Conservation (phyloP, 2,797 vertebrate species). For the Pygocentrus nattereri region DNA sequence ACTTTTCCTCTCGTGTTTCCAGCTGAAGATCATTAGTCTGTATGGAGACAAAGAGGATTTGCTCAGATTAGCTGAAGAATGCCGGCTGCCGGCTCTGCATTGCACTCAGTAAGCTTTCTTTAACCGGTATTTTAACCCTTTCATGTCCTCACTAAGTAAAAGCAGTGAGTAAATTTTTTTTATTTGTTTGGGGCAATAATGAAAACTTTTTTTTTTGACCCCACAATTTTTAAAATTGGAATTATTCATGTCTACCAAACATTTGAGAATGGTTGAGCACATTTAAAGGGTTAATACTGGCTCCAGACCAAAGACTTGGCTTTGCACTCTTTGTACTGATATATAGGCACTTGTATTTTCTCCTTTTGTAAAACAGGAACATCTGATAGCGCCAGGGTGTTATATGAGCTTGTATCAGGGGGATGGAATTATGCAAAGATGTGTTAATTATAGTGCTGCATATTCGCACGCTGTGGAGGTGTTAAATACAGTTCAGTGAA, state of each 20-base stretch:
- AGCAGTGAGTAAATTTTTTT: too few species aligned
- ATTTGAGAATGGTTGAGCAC: too few species aligned
- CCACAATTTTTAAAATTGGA: too few species aligned
- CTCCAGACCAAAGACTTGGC: neutral
- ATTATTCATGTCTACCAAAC: too few species aligned
- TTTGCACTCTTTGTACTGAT: neutral
- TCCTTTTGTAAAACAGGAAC: neutral
- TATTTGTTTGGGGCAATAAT: too few species aligned
- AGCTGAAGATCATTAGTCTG: constrained; percentile 29
- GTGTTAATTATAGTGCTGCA: constrained; percentile 31
- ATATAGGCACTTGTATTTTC: neutral
- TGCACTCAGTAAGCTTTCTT: neutral
- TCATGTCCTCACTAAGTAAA: too few species aligned
- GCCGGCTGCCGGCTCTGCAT: neutral
- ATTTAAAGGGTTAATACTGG: too few species aligned
- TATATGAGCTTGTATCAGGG: neutral
- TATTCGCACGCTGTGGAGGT: constrained; percentile 19
- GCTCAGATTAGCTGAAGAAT: constrained; percentile 21
- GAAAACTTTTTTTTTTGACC: too few species aligned
- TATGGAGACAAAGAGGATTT: constrained; percentile 40
- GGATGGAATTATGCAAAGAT: neutral
- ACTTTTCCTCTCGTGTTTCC: constrained; percentile 5
- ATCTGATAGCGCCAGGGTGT: neutral
- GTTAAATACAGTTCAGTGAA: constrained; percentile 8
- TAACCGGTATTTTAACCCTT: constrained; percentile 3